Percentiles rank a stretch among this genome's conserved stretches.
phyloP scores from a whole-genome alignment of 1,140 invertebrate genomes.

The Sycobia sp. region DNA sequence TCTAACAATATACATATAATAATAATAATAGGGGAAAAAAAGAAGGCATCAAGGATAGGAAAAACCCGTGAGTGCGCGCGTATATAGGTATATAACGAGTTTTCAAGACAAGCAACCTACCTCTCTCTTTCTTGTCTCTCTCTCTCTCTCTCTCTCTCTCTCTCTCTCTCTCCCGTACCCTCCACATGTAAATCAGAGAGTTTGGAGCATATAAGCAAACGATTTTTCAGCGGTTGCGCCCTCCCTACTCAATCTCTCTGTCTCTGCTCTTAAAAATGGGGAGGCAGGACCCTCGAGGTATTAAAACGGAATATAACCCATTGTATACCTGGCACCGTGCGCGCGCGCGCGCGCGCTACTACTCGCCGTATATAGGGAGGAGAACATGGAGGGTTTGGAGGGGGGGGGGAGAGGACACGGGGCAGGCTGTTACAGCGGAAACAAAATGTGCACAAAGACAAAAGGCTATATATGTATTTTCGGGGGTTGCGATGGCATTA shows the following conservation, averaged over 20 bases:
- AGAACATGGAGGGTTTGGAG: too few species aligned
- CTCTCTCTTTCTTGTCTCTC: too few species aligned
- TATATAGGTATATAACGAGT: too few species aligned
- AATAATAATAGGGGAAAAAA: slow-evolving; percentile 2
- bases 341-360: too few species aligned
- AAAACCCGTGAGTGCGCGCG: too few species aligned
- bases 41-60: background rate
- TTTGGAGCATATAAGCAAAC: background rate
- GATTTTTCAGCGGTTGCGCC: slow-evolving; percentile 24
- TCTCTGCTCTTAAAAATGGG: too few species aligned
- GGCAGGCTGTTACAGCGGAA: slow-evolving; percentile 17
- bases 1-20: background rate
- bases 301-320: slow-evolving; percentile 19
- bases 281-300: too few species aligned
- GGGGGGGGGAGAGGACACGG: too few species aligned
- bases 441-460: slow-evolving; percentile 25
- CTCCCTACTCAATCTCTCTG: too few species aligned
- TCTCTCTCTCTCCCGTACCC: background rate
- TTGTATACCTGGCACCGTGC: background rate
- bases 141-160: background rate
- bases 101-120: slow-evolving; percentile 14
- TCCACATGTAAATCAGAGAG: slow-evolving; percentile 22
- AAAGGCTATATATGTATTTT: slow-evolving; percentile 9
- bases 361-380: too few species aligned
- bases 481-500: slow-evolving; percentile 1